Base-by-base conservation (phyloP, 2,888 invertebrate species). In the Heteromurus nitidus region DNA sequence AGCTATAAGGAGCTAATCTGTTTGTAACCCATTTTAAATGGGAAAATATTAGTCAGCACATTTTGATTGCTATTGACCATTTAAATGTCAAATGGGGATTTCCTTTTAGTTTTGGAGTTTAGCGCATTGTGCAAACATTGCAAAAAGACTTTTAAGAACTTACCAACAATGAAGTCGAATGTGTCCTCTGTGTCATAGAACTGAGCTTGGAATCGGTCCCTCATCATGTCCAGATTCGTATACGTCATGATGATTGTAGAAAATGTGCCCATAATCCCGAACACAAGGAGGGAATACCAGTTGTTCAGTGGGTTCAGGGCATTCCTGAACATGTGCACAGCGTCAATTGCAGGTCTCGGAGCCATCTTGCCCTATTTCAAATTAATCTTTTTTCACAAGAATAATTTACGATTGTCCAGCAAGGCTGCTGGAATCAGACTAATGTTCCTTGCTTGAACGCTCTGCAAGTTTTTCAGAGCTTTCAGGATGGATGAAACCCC, bases 121-220 rank as follows among this genome's bases (percentile, higher is more conserved):
- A 2, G 44, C n/a, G 44, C 11, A 44, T n/a, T 44, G 36, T 36
- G 36, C 5, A n/a, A 44, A 44, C 13, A 44, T 44, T 44, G 2
- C 2, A 44, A 44, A 44, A 44, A 1, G n/a, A 44, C 13, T 36
- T 36, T 5, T 9, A n/a, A 44, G 30, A 13, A 16, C 86, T 85
- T 80, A 86, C 86, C 84, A 20, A 86, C 79, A 50, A 86, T 74
- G 53, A 86, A 86, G 36, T 86, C 86, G 68, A 86, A 86, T 11
- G 83, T 83, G 26, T 86, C 81, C 36, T 85, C 85, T 16, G 76
- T 77, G 53, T 86, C 85, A 26, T 79, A 77, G 72, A 83, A 84
- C 30, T 84, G 65, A 28, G 85, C 81, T 69, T 82, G 77, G 58
- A 86, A 85, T 22, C 80, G 50, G 72, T 86, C 86, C 53, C 85